Conservation (phyloP, 2,113 vertebrate genomes). For the Cynopterus brachyotis region DNA sequence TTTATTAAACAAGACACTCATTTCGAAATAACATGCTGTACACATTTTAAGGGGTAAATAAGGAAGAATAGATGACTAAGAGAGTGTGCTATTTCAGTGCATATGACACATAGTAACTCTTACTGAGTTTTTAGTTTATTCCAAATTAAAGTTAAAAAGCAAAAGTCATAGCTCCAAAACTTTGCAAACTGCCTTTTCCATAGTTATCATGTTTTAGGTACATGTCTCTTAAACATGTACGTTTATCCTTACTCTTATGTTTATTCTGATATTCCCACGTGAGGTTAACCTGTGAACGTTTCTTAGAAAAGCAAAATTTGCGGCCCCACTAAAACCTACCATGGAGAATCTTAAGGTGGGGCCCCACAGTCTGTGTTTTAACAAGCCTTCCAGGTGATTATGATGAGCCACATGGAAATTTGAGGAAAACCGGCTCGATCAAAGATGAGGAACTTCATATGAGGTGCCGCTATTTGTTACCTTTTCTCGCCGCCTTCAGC, state of each 20-base stretch:
- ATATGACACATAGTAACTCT: background rate
- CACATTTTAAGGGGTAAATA: background rate
- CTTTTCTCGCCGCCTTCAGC: background rate
- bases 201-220: background rate
- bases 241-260: background rate
- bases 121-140: background rate
- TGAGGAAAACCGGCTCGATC: background rate
- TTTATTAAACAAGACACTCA: background rate
- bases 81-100: background rate
- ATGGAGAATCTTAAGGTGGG: background rate
- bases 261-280: background rate
- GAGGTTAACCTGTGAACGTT: background rate
- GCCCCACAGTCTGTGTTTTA: background rate
- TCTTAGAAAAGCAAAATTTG: background rate
- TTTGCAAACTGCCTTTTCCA: background rate
- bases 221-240: background rate
- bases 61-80: background rate
- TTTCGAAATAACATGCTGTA: background rate
- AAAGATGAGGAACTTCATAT: rapidly evolving
- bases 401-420: background rate
- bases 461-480: background rate
- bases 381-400: background rate
- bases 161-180: background rate
- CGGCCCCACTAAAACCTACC: background rate
- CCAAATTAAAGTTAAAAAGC: background rate